These are phyloP conservation scores for Chloroceryle amazona DNA, from an alignment of 2,797 vertebrate genomes.

Conservation along the genomic window DNA sequence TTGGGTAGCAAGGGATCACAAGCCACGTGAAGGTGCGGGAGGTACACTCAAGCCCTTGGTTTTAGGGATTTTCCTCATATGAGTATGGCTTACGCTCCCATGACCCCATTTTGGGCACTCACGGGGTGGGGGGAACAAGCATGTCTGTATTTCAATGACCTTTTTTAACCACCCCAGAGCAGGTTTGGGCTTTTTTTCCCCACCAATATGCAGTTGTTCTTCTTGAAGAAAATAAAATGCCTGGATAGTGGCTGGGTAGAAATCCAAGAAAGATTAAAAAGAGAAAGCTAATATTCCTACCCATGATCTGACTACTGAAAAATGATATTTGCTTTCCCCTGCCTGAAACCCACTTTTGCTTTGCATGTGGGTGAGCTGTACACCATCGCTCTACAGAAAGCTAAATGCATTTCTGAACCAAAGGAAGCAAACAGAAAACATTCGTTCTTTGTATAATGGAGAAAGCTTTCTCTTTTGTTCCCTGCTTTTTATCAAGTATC, in stretches of 20 bases:
- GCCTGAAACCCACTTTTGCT: background rate
- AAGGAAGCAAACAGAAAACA: conserved; percentile 65
- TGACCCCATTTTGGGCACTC: background rate
- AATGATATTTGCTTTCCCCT: background rate
- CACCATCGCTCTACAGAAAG: background rate
- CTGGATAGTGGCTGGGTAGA: background rate
- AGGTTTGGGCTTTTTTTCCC: background rate
- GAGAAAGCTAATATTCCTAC: conserved; percentile 26
- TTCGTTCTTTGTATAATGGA: conserved; percentile 34
- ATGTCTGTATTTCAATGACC: rapidly evolving
- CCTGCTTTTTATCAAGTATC: conserved; percentile 55
- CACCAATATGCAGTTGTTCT: background rate
- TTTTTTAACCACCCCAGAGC: background rate
- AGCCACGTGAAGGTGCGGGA: background rate
- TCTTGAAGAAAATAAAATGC: conserved; percentile 4
- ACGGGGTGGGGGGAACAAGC: rapidly evolving
- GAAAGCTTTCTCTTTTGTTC: conserved; percentile 63
- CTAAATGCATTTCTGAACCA: conserved; percentile 21
- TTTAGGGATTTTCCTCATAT: background rate
- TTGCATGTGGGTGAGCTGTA: background rate
- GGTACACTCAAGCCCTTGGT: background rate
- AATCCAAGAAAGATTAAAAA: conserved; percentile 26
- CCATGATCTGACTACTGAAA: background rate
- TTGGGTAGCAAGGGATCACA: background rate
- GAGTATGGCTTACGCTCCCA: background rate